Evolutionary conservation across 2,888 invertebrate species (phyloP), one percentile per base, ranked within the genome.

Genomic region (Mesorhabditis spiculigera): DNA sequence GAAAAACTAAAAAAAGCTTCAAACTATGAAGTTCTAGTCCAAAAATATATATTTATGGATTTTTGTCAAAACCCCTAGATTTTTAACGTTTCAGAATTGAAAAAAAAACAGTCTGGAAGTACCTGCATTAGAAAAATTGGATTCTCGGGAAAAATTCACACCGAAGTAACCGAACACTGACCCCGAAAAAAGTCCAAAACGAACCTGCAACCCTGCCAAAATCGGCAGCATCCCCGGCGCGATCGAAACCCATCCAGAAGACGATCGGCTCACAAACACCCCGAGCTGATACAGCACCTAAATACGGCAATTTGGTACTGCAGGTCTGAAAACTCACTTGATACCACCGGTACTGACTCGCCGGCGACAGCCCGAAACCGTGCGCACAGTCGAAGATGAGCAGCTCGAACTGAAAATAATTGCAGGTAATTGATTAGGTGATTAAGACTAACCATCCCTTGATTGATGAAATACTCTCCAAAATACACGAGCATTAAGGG

Each of bases 391-490:
- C 89, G 82, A 91, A 92, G 83, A 91, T 90, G n/a, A 92, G 88
- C 74, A 93, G 86, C 86, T 93, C 93, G 83, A 91, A 91, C 92
- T 92, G 86, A 76, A 86, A 82, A 28, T 28, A 28, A 28, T 28
- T 28, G 28, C 28, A 28, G 28, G 28, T 28, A 28, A 28, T 28
- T 28, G 28, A 28, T 28, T 28, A 28, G 28, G 28, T 28, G 28
- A 28, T 28, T 28, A 28, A 28, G 28, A 28, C 90, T 89, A 86
- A 92, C 92, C 89, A 93, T 87, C 81, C 93, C 93, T 86, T 93
- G 93, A 87, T 93, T 93, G 76, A 93, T 93, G 82, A 92, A 92
- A 87, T 93, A 93, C 83, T 93, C 93, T 77, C 92, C 92, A 77
- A 92, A 89, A 85, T 93, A 93, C 2, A 93, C 93, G 64, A 91